phyloP scores from a whole-genome alignment of 1,140 invertebrate genomes.

The Drosophila pruinosa region DNA sequence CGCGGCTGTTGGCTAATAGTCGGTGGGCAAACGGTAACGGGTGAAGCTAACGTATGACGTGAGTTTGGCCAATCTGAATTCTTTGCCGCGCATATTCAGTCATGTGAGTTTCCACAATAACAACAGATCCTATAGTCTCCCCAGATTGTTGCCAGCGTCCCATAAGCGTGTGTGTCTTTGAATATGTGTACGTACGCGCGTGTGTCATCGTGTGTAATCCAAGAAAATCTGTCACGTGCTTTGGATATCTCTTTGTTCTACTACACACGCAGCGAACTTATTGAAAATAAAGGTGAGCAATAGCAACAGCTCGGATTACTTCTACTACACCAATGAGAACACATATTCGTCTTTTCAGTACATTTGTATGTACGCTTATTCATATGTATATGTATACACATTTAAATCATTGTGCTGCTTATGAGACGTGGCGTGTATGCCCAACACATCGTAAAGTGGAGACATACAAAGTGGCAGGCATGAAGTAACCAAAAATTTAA shows the following conservation, averaged over 20 bases:
- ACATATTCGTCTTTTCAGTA: background rate
- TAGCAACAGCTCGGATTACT: slow-evolving; percentile 34
- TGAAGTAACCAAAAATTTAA: background rate
- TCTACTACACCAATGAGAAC: background rate
- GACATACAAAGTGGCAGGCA: too few species aligned
- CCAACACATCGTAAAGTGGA: background rate
- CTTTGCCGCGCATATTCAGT: slow-evolving; percentile 32
- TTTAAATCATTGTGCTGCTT: background rate
- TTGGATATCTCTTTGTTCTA: slow-evolving; percentile 70
- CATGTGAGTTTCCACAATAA: slow-evolving; percentile 41
- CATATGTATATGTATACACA: background rate
- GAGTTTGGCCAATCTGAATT: slow-evolving; percentile 27
- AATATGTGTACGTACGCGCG: slow-evolving; percentile 22
- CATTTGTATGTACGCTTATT: background rate
- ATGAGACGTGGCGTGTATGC: slow-evolving; percentile 7
- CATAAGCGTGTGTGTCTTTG: slow-evolving; percentile 19
- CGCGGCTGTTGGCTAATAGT: background rate
- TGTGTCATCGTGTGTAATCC: slow-evolving; percentile 68
- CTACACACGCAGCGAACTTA: slow-evolving; percentile 58
- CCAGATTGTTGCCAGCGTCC: slow-evolving; percentile 8
- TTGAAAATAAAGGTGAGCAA: slow-evolving; percentile 72
- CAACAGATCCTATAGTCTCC: slow-evolving; percentile 17
- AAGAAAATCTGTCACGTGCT: slow-evolving; percentile 78
- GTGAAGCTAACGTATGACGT: slow-evolving; percentile 24
- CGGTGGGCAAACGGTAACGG: background rate